phyloP scores from a whole-genome alignment of 2,797 vertebrate genomes.

The Sebastes steindachneri region DNA sequence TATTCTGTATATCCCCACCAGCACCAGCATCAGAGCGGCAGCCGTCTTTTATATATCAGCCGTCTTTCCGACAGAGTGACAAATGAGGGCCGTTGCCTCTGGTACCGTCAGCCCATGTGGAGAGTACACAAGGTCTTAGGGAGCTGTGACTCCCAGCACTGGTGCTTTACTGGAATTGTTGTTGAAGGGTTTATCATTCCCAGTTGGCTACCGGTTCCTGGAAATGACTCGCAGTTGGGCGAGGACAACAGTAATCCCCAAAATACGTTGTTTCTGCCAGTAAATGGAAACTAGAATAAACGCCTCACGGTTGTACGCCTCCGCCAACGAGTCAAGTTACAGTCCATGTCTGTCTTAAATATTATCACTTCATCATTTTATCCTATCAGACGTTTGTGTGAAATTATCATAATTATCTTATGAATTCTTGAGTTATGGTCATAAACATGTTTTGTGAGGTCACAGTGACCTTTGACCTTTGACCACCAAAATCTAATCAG shows the following conservation, averaged over 20 bases:
- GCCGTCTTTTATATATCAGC: conserved; percentile 19
- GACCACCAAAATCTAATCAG: neutral
- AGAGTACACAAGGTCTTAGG: conserved; percentile 53
- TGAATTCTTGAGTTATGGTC: neutral
- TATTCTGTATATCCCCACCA: neutral
- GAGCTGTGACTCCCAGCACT: conserved; percentile 52
- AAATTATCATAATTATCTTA: neutral
- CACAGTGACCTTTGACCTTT: neutral
- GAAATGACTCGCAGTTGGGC: conserved; percentile 40
- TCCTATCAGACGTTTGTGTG: neutral
- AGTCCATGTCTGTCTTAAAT: neutral
- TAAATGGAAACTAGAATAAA: neutral
- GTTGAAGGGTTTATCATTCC: conserved; percentile 58
- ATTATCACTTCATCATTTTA: neutral
- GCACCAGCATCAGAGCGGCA: no score
- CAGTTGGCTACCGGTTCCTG: conserved; percentile 48
- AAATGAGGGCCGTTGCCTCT: conserved; percentile 62
- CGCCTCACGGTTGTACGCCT: neutral
- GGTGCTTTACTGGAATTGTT: conserved; percentile 47
- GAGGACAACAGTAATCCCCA: conserved; percentile 15
- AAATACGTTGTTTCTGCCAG: conserved; percentile 9
- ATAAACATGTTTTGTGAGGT: neutral
- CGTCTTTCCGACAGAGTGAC: conserved; percentile 65
- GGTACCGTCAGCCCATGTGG: conserved; percentile 52
- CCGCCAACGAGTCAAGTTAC: neutral